Base-by-base conservation (phyloP, 2,888 invertebrate genomes). In the Cosmopolites sordidus region DNA sequence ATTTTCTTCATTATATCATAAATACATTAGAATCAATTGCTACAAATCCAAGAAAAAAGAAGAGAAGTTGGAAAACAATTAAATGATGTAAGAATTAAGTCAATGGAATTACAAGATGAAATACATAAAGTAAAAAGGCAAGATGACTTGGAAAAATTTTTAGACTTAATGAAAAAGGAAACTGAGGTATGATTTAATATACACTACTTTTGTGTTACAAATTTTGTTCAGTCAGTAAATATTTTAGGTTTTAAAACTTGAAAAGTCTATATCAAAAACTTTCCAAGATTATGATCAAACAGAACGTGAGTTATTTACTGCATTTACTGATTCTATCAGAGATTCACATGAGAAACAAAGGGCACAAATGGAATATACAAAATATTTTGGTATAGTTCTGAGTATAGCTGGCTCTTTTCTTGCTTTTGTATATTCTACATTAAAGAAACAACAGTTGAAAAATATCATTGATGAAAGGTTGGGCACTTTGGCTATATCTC, bases 301-400 rank as follows among this genome's bases (percentile, higher is more conserved):
- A n/a, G 92, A 92, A 71, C 74, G 90, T 2, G 87, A 87, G 47
- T 72, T 82, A 9, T 91, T 91, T 68, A 80, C 83, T 0, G 78
- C 81, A 0, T 80, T 91, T 69, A 86, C 88, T 0, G 83, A 83
- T 15, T 84, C 88, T 0, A 83, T 92, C 0, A 81, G 91, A 59
- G 82, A 88, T 60, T 88, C 88, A 14, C 91, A 92, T 67, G 92
- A 92, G 70, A 79, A 87, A 50, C 92, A 92, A 70, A 73, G 91
- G 30, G 83, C 87, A 0, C 86, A 90, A 64, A 82, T 87, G 2
- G 90, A 92, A 69, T 78, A 87, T 51, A 89, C 90, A 52, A 92
- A 92, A 72, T 92, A 92, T 70, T 89, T 89, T 83, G 72, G 73
- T 8, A 59, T 73, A 40, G 62, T 70, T 30, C 59, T 74, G 16